Evolutionary conservation across 2,888 invertebrate species (phyloP), one percentile per base, ranked within the genome.

Genomic region (Thereva nobilitata): DNA sequence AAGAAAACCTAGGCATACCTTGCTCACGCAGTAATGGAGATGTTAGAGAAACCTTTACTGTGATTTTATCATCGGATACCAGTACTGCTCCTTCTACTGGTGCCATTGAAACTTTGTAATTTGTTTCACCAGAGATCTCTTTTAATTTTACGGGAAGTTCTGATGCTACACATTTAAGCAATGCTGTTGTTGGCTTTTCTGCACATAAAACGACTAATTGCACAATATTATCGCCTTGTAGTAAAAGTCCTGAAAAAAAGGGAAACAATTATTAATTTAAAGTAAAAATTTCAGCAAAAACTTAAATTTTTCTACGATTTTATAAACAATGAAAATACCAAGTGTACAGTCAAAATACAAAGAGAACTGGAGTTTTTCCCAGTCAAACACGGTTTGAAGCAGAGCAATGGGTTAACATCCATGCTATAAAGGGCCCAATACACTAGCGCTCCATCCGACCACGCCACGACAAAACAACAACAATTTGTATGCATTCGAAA

Each of bases 151-250:
- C 84, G 0, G 95, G 95, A 76, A 97, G 83, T 75, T 91, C 88
- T 72, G 90, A 88, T 42, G 92, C 91, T 34, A 97, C 93, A 73
- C 93, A 89, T 78, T 93, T 90, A 70, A 99, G 85, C 72, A 97
- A 84, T 56, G 92, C 88, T 77, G 88, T 80, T 64, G 97, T 97
- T 68, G 98, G 98, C 74, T 95, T 94, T 80, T 95, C 95, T 67
- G 94, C 91, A 81, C 97, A 97, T 66, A 98, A 84, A 64, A 98
- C 95, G 44, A 98, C 97, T 70, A 98, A 85, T 73, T 95, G 90
- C 66, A 98, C 95, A 76, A 88, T 87, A 70, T 88, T 88, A 82
- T 98, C 97, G 5, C 95, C 95, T 71, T 90, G 89, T 35, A 98
- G 85, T 75, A 98, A 84, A 69, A 98, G 86, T 47, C 95, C 93